Conservation (phyloP, 2,797 vertebrate genomes). For the Parambassis ranga region DNA sequence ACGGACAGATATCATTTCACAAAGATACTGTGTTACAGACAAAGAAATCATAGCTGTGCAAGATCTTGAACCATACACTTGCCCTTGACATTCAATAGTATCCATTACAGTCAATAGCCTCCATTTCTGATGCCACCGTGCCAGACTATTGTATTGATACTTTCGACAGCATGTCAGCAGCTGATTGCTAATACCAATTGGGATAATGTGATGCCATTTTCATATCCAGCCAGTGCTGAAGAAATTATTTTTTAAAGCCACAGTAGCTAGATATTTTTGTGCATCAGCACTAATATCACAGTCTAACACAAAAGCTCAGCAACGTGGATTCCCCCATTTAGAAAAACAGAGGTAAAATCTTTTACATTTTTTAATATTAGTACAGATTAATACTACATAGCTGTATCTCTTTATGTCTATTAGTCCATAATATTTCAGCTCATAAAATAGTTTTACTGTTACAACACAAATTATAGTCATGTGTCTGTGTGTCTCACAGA, state of each 20-base stretch:
- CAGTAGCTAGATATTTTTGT: too few relatives aligned
- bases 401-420: background rate
- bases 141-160: background rate
- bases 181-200: too few relatives aligned
- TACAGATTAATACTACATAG: background rate
- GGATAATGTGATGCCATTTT: too few relatives aligned
- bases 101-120: constrained; percentile 10
- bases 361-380: too few relatives aligned
- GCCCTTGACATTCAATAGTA: constrained; percentile 10
- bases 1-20: constrained; percentile 3
- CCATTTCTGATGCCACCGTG: background rate
- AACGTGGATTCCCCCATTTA: too few relatives aligned
- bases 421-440: too few relatives aligned
- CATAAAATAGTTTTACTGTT: background rate
- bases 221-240: too few relatives aligned
- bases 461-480: background rate
- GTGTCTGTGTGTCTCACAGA: background rate
- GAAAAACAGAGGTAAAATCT: too few relatives aligned
- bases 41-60: background rate
- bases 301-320: too few relatives aligned
- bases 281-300: too few relatives aligned
- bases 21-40: background rate
- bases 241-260: too few relatives aligned
- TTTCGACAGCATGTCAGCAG: too few relatives aligned
- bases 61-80: background rate